Evolutionary conservation across 1,140 invertebrate species (phyloP), one percentile per base, ranked within the genome.

Genomic region (Cardiocondyla obscurior): DNA sequence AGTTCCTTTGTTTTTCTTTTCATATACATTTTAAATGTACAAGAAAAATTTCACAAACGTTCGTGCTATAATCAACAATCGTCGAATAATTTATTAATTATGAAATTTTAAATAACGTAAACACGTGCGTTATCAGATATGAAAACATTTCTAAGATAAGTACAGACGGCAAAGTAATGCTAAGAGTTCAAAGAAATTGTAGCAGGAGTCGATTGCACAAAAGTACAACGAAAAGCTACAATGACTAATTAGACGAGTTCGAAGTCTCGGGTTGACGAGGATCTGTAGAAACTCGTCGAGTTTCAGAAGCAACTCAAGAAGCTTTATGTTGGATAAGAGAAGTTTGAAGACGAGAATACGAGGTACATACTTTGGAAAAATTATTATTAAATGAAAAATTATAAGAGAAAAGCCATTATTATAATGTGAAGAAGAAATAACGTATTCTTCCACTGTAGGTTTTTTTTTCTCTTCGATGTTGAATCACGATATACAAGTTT

Each of bases 161-260:
- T 55, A 39, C 3, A 60, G 28, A 58, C n/a, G 3, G 22, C 3
- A 14, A 7, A 28, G n/a, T 19, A 58, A 44, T 60, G 16, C 28
- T 14, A 51, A 49, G 72, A 62, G 62, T 19, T 62, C 4, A 16
- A 30, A 12, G 33, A 12, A 42, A 16, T 36, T 36, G 33, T 36
- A 55, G 12, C 10, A 4, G 14, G 5, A 53, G 22, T 39, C 22
- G 33, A 36, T 77, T 64, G 49, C 16, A 65, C 39, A 30, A 39
- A 33, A 62, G 16, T 49, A 62, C 28, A 64, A 77, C 6, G 30
- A 65, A 77, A 49, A 77, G 28, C 57, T 64, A 65, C 42, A 65
- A 77, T 10, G 58, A 65, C 42, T 65, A 67, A 42, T 67, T 67
- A 67, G 44, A 51, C 36, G 36, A 62, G 46, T 60, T 62, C 55